Percentiles rank a stretch among this genome's conserved stretches.
These are phyloP conservation scores for Sebastes minor DNA, from an alignment of 2,797 vertebrate genomes.

Conservation along the genomic window DNA sequence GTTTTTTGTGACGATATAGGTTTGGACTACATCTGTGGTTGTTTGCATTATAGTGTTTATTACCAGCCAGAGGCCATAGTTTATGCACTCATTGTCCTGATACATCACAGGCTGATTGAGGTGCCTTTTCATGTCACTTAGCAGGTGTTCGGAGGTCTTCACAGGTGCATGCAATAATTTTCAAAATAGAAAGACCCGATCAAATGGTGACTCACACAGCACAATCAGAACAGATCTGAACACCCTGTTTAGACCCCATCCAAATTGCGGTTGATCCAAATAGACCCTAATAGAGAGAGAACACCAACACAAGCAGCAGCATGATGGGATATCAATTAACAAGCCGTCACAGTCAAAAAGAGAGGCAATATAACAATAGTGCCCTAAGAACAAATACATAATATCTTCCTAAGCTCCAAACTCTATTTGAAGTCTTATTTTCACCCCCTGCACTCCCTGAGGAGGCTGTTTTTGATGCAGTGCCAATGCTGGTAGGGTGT, in stretches of 20 bases:
- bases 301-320: background rate
- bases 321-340: background rate
- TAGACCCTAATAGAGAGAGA: background rate
- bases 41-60: background rate
- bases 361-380: background rate
- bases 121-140: background rate
- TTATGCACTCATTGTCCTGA: background rate
- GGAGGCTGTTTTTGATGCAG: background rate
- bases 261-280: background rate
- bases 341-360: background rate
- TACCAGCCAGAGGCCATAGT: background rate
- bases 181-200: background rate
- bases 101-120: background rate
- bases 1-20: background rate
- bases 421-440: background rate
- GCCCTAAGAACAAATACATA: background rate
- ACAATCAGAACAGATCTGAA: background rate
- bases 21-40: background rate
- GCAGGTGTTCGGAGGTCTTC: background rate
- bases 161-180: background rate
- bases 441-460: background rate
- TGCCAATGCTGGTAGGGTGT: background rate
- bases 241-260: background rate
- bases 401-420: background rate
- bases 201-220: no score